Conservation (phyloP, 2,797 vertebrate species). For the Alfaro cultratus region DNA sequence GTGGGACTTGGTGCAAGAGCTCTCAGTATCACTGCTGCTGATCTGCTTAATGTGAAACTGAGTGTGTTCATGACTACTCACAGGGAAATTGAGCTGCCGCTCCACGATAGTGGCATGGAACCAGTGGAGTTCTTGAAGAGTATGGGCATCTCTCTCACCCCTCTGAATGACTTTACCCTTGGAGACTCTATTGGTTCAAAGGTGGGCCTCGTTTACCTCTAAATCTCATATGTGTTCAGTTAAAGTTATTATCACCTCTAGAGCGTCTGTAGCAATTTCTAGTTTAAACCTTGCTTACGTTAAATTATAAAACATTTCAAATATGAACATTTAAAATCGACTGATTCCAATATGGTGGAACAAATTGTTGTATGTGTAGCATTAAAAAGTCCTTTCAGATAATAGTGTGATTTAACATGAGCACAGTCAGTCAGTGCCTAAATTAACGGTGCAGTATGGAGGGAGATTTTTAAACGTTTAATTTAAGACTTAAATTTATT, state of each 20-base stretch:
- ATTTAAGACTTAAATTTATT: neutral
- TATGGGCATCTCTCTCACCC: slow-evolving; percentile 85
- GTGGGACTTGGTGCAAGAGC: slow-evolving; percentile 46
- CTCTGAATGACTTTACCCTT: slow-evolving; percentile 68
- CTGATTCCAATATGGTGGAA: neutral
- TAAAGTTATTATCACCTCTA: neutral
- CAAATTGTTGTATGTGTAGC: neutral
- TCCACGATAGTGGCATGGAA: slow-evolving; percentile 82
- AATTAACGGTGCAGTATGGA: neutral
- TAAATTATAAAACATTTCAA: neutral
- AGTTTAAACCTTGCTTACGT: neutral
- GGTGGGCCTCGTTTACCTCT: slow-evolving; percentile 34
- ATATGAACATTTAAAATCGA: neutral
- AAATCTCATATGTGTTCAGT: neutral
- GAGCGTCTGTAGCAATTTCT: neutral
- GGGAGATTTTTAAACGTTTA: neutral
- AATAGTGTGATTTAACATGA: neutral
- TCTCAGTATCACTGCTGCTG: neutral
- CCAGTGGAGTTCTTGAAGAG: slow-evolving; percentile 85
- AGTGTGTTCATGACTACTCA: slow-evolving; percentile 6
- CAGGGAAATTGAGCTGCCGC: slow-evolving; percentile 82
- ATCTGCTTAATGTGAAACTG: neutral
- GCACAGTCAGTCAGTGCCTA: neutral
- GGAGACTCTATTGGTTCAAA: slow-evolving; percentile 35
- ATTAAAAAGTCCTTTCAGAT: neutral